phyloP scores from a whole-genome alignment of 1,140 invertebrate genomes.

The Hyles vespertilio region DNA sequence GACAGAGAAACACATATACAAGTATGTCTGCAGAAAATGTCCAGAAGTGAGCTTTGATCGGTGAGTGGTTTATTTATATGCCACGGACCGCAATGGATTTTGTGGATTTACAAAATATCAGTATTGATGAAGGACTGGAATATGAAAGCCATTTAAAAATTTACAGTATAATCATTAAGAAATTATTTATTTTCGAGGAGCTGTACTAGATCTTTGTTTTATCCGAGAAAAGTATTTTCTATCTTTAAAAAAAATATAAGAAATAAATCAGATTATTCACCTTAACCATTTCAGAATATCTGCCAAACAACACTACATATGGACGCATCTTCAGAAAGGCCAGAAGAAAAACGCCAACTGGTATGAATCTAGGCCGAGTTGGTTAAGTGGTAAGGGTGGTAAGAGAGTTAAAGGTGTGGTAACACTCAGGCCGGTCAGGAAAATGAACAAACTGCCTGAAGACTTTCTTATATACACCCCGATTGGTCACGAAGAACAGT shows the following conservation, averaged over 20 bases:
- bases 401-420: constrained; percentile 33
- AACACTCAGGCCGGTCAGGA: constrained; percentile 28
- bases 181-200: too few species aligned
- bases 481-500: constrained; percentile 56
- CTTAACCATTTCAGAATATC: constrained; percentile 33
- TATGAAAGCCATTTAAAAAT: too few species aligned
- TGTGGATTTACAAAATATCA: too few species aligned
- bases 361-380: constrained; percentile 35
- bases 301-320: constrained; percentile 58
- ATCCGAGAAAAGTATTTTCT: too few species aligned
- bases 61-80: constrained; percentile 26
- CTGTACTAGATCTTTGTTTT: too few species aligned
- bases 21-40: constrained; percentile 63
- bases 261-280: too few species aligned
- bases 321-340: constrained; percentile 47
- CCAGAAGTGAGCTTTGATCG: constrained; percentile 61
- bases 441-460: constrained; percentile 35
- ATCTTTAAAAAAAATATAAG: too few species aligned
- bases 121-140: too few species aligned
- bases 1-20: constrained; percentile 65
- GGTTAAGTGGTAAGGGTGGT: constrained; percentile 29
- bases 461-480: constrained; percentile 52
- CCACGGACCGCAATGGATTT: too few species aligned
- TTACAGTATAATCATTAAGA: too few species aligned
- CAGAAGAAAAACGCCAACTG: constrained; percentile 36